These are phyloP conservation scores for Eriosoma lanigerum DNA, from an alignment of 1,140 invertebrate species.

Conservation along the genomic window DNA sequence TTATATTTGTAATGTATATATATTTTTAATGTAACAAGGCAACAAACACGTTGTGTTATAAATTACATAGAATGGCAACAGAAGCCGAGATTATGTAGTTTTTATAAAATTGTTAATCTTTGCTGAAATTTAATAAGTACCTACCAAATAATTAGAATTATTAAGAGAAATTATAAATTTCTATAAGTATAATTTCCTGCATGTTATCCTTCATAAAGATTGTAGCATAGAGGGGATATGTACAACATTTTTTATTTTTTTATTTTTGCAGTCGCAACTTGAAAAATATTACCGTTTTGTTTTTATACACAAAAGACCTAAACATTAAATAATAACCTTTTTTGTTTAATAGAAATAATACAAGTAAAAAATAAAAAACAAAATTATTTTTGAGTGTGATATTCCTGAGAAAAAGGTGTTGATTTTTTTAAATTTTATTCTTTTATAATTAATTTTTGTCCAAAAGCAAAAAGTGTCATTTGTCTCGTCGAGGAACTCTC, in stretches of 20 bases:
- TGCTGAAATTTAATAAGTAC: neutral
- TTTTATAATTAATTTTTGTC: constrained; percentile 44
- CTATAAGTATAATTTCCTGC: neutral
- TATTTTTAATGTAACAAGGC: constrained; percentile 51
- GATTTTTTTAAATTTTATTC: constrained; percentile 9
- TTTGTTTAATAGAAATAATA: constrained; percentile 51
- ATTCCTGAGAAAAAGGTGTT: constrained; percentile 49
- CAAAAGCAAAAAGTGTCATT: constrained; percentile 37
- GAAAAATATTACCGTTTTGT: constrained; percentile 32
- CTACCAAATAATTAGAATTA: neutral
- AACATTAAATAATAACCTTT: constrained; percentile 51
- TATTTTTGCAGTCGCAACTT: neutral
- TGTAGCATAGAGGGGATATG: neutral
- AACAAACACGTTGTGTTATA: constrained; percentile 48
- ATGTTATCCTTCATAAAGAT: neutral
- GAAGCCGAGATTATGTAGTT: constrained; percentile 16
- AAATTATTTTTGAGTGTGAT: constrained; percentile 47
- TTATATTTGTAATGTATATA: constrained; percentile 34
- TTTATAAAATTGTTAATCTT: constrained; percentile 27
- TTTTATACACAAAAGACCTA: constrained; percentile 48
- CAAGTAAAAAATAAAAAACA: constrained; percentile 50
- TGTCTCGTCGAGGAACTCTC: constrained; percentile 42
- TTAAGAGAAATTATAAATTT: constrained; percentile 19
- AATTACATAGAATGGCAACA: constrained; percentile 40
- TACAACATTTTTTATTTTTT: constrained; percentile 24